A percentile compares a stretch with the other conserved stretches of the same genome.
These are phyloP conservation scores for Falcaria lacertinaria DNA, from an alignment of 2,888 invertebrate genomes.

Conservation along the genomic window DNA sequence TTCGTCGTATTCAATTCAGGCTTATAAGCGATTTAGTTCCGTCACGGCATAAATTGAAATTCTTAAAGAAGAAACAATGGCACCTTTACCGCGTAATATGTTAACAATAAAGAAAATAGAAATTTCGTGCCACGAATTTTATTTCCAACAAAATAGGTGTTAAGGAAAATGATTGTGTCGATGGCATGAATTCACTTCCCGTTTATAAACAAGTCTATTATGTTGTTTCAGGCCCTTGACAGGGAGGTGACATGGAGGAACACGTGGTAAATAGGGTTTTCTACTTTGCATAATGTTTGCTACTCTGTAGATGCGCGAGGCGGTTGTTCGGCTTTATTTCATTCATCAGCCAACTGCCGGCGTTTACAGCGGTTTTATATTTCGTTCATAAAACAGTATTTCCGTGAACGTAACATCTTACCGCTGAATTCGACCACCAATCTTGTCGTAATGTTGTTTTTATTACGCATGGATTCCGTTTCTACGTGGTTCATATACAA, in stretches of 20 bases:
- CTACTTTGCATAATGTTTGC: slow-evolving; percentile 61
- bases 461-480: background rate
- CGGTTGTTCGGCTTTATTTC: slow-evolving; percentile 11
- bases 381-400: slow-evolving; percentile 11
- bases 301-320: slow-evolving; percentile 14
- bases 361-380: slow-evolving; percentile 11
- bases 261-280: slow-evolving; percentile 55
- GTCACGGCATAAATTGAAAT: slow-evolving; percentile 9
- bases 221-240: slow-evolving; percentile 40
- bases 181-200: slow-evolving; percentile 42
- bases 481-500: background rate
- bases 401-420: background rate
- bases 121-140: background rate
- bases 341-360: slow-evolving; percentile 11
- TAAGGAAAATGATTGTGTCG: slow-evolving; percentile 36
- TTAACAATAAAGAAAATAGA: slow-evolving; percentile 1
- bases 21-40: background rate
- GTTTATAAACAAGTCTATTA: slow-evolving; percentile 57
- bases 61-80: slow-evolving; percentile 17
- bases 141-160: slow-evolving; percentile 15
- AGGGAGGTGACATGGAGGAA: slow-evolving; percentile 30
- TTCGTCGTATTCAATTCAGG: background rate
- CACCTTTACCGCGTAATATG: slow-evolving; percentile 4
- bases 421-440: background rate
- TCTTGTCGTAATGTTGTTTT: background rate